phyloP scores from a whole-genome alignment of 2,113 vertebrate genomes.

The Leptocoma aspasia region DNA sequence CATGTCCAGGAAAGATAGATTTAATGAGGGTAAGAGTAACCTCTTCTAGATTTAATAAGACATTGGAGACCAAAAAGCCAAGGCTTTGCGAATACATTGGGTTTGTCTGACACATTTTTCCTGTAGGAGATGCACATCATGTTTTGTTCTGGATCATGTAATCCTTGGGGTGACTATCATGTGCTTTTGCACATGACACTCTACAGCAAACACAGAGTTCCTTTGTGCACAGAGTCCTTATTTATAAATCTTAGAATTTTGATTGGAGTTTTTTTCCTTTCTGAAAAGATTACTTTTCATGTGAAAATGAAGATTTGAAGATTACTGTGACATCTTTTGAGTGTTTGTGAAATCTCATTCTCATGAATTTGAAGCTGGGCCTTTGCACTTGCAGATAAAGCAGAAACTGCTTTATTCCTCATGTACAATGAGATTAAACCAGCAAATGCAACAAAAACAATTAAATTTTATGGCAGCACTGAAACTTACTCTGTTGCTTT shows the following conservation, averaged over 20 bases:
- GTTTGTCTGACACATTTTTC: neutral
- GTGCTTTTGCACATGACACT: conserved; percentile 44
- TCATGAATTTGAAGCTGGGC: neutral
- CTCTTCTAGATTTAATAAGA: neutral
- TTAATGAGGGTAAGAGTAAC: neutral
- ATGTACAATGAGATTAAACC: neutral
- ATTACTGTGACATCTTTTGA: neutral
- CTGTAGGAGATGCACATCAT: neutral
- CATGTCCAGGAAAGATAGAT: conserved; percentile 6
- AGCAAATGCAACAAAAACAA: neutral
- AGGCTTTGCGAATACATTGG: neutral
- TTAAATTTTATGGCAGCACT: neutral
- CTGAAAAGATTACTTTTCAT: neutral
- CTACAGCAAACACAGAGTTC: neutral
- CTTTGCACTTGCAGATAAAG: neutral
- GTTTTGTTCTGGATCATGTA: neutral
- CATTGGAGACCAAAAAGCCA: neutral
- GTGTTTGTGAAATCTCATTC: neutral
- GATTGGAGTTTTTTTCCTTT: neutral
- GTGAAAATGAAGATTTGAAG: neutral
- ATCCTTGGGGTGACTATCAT: conserved; percentile 22
- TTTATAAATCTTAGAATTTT: neutral
- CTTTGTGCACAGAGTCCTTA: conserved; percentile 24
- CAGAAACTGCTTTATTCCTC: neutral
- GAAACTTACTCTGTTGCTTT: neutral